Evolutionary conservation across 2,113 vertebrate species (phyloP).

Genomic region (Misgurnus mizolepis): DNA sequence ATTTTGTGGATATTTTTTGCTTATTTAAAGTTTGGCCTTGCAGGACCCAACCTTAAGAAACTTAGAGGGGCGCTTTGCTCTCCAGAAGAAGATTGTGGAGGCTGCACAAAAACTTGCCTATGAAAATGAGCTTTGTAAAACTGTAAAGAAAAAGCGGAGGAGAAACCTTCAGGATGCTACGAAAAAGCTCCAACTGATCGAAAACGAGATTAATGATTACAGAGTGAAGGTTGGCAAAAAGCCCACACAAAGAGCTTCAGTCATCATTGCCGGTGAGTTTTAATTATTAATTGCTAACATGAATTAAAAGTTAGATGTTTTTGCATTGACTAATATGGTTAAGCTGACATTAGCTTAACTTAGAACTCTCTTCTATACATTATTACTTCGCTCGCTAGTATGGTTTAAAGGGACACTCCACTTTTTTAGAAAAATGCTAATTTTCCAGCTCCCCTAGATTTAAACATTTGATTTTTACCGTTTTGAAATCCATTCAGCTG

Average conservation of each 20-base stretch:
- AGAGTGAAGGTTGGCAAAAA: slow-evolving; percentile 84
- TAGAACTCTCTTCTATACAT: too few relatives aligned
- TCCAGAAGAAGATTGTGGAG: slow-evolving; percentile 95
- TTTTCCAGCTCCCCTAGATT: too few relatives aligned
- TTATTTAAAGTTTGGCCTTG: slow-evolving; percentile 11
- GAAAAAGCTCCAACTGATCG: slow-evolving; percentile 87
- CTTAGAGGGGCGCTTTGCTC: slow-evolving; percentile 88
- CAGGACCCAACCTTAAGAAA: slow-evolving; percentile 90
- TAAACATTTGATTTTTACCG: too few relatives aligned
- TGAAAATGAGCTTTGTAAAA: slow-evolving; percentile 88
- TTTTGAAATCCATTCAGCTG: too few relatives aligned
- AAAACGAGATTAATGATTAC: slow-evolving; percentile 88
- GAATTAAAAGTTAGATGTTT: too few relatives aligned
- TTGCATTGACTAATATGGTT: too few relatives aligned
- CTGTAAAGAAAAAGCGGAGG: slow-evolving; percentile 90
- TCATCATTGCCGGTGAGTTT: slow-evolving; percentile 70
- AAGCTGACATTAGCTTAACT: too few relatives aligned
- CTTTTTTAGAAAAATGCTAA: too few relatives aligned
- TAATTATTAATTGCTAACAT: not conserved
- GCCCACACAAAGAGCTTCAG: slow-evolving; percentile 84
- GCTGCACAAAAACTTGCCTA: slow-evolving; percentile 87
- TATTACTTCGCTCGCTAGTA: too few relatives aligned
- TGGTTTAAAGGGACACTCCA: too few relatives aligned
- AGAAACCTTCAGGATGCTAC: slow-evolving; percentile 84
- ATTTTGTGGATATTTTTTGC: slow-evolving; percentile 22